These are phyloP conservation scores for Acridotheres tristis DNA, from an alignment of 2,797 vertebrate genomes.

Conservation along the genomic window DNA sequence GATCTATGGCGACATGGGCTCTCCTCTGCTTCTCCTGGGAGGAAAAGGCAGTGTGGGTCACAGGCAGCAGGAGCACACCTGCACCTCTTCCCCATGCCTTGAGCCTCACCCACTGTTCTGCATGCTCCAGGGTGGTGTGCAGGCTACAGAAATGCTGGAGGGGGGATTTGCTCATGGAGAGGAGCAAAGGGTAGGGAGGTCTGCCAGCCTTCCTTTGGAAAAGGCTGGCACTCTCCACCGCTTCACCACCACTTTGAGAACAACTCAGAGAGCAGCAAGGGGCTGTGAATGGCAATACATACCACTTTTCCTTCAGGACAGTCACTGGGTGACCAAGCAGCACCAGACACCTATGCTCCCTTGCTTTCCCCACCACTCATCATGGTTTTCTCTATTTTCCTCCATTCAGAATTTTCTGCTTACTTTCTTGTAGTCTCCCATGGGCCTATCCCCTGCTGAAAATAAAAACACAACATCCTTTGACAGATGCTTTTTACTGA, in stretches of 20 bases:
- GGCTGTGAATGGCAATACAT: background rate
- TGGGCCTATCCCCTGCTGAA: background rate
- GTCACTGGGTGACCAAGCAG: background rate
- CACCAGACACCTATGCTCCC: background rate
- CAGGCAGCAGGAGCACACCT: fast-evolving
- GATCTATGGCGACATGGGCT: background rate
- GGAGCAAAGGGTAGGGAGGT: background rate
- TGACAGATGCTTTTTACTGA: background rate
- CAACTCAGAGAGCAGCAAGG: background rate
- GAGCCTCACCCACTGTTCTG: background rate
- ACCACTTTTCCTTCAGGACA: background rate
- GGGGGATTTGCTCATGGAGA: background rate
- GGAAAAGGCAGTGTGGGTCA: background rate
- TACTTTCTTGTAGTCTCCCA: background rate
- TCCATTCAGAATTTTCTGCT: background rate
- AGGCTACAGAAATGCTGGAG: background rate
- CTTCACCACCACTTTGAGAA: background rate
- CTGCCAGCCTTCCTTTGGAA: background rate
- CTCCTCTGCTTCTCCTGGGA: background rate
- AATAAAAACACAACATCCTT: background rate
- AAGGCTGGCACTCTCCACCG: fast-evolving
- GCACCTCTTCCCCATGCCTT: fast-evolving
- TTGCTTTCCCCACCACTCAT: background rate
- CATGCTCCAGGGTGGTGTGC: fast-evolving
- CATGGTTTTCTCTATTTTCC: background rate